Base-by-base conservation (phyloP, 2,888 invertebrate species). In the Drosophila koepferae region DNA sequence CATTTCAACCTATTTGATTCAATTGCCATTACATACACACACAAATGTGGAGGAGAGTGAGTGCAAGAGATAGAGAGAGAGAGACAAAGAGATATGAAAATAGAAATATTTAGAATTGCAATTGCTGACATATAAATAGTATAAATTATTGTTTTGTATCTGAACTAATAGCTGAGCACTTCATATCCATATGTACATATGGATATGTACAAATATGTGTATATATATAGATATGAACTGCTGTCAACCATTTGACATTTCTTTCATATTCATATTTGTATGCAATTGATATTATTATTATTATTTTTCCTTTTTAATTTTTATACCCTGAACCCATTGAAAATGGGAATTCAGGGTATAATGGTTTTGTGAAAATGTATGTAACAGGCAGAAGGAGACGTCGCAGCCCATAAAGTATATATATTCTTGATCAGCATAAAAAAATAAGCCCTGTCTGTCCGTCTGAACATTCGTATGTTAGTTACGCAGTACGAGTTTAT, bases 141-240 rank as follows among this genome's bases (percentile, higher is more conserved):
- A 65, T 36, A 49, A 28, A 67, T 49, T 66, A 28, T 56, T 28
- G 48, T 36, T 66, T 56, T 67, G 31, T 55, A 48, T 56, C 28
- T 16, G n/a, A 41, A 16, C 56, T 28, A 66, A 56, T 23, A 36
- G 1, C 41, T n/a, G 28, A 36, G 36, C 49, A 40, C 43, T 53
- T 51, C 12, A n/a, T n/a, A n/a, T n/a, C n/a, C n/a, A n/a, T n/a
- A n/a, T n/a, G n/a, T n/a, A n/a, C n/a, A n/a, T n/a, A 23, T 23
- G 20, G 38, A 16, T 3, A 40, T 53, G 1, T 9, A 36, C 3
- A 23, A 4, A 23, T 23, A 23, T 23, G 0, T 23, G 2, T 28
- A 36, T 4, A 36, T n/a, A 28, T 28, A 1, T 12, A 12, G n/a
- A 41, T 55, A n/a, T 64, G 40, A 34, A 18, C 34, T 41, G 48